Percentiles rank a stretch among this genome's conserved stretches.
phyloP scores from a whole-genome alignment of 2,797 vertebrate genomes.

The Eulemur mongoz region DNA sequence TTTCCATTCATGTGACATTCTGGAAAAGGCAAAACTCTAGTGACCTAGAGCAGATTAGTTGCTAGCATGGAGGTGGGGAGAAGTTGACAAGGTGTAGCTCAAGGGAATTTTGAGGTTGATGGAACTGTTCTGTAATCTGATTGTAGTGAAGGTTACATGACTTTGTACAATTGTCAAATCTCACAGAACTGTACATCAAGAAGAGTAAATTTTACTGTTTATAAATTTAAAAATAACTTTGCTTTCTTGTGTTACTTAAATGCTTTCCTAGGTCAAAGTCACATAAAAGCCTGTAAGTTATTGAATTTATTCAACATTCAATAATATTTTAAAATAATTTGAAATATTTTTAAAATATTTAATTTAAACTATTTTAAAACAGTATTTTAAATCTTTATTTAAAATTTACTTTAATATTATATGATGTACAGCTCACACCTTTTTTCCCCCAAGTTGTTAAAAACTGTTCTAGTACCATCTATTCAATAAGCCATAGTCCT shows the following conservation, averaged over 20 bases:
- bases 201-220: not conserved
- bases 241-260: not conserved
- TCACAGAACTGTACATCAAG: not conserved
- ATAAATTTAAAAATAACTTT: slow-evolving; percentile 8
- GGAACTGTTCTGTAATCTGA: not conserved
- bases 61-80: not conserved
- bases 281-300: not conserved
- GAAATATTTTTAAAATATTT: not conserved
- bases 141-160: not conserved
- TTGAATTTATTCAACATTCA: not conserved
- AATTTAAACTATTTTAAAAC: not conserved
- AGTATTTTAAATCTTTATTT: not conserved
- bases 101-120: not conserved
- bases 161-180: not conserved
- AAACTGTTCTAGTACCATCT: not conserved
- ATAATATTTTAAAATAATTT: not conserved
- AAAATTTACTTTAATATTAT: not conserved
- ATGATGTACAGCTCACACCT: not conserved
- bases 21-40: not conserved
- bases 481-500: not conserved
- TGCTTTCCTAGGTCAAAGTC: not conserved
- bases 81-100: not conserved
- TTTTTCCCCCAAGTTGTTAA: not conserved
- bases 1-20: not conserved
- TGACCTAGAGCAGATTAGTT: not conserved